Evolutionary conservation across 2,888 invertebrate genomes (phyloP).

Genomic region (Aquatica leii): DNA sequence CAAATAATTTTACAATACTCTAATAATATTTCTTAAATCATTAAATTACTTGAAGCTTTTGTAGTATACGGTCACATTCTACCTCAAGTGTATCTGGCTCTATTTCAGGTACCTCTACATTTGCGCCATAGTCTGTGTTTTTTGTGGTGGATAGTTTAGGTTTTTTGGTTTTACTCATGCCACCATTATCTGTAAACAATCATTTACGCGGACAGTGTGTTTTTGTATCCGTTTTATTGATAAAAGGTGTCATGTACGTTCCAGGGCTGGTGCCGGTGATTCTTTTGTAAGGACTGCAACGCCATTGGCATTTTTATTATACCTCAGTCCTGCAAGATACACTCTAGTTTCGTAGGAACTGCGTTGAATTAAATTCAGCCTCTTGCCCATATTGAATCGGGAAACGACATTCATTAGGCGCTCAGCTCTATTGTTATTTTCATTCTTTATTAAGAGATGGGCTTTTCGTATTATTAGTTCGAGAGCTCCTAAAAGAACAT

Average conservation of each 20-base stretch:
- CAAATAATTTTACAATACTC: constrained; percentile 5
- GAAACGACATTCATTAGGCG: constrained; percentile 9
- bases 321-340: constrained; percentile 7
- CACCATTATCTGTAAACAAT: constrained; percentile 1
- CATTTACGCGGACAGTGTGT: constrained; percentile 1
- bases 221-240: not conserved
- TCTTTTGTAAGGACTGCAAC: constrained; percentile 11
- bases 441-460: constrained; percentile 6
- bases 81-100: not conserved
- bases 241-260: not conserved
- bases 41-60: constrained; percentile 9
- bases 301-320: constrained; percentile 10
- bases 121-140: not conserved
- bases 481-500: constrained; percentile 2
- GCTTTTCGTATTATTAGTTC: constrained; percentile 17
- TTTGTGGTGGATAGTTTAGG: not conserved
- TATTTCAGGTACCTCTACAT: constrained; percentile 5
- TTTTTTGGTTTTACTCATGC: not conserved
- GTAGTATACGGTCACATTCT: constrained; percentile 4
- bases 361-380: constrained; percentile 14
- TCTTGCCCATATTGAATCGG: too few relatives aligned
- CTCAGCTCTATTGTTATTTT: constrained; percentile 10
- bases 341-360: constrained; percentile 20
- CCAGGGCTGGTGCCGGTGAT: not conserved
- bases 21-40: constrained; percentile 1